Conservation (phyloP, 2,888 invertebrate species). For the Hypena proboscidalis region DNA sequence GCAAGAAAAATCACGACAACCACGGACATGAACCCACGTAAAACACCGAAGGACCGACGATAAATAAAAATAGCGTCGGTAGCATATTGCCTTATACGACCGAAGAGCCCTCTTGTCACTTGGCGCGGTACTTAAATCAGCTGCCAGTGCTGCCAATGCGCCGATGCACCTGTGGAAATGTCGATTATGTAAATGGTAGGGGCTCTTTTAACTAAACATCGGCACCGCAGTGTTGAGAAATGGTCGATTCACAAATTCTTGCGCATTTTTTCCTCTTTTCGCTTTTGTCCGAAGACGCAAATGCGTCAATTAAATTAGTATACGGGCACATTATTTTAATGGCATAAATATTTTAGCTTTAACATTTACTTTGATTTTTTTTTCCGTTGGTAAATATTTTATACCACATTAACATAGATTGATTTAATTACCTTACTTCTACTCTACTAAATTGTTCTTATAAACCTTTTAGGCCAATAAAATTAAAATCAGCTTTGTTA, state of each 20-base stretch:
- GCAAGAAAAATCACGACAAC: slow-evolving; percentile 33
- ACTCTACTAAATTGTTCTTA: too few species aligned
- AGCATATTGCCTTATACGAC: slow-evolving; percentile 77
- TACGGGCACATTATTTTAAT: slow-evolving; percentile 1
- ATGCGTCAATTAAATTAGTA: slow-evolving; percentile 31
- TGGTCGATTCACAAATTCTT: slow-evolving; percentile 54
- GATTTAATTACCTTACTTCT: too few species aligned
- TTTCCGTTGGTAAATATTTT: too few species aligned
- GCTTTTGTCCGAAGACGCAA: slow-evolving; percentile 2
- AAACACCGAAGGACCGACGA: slow-evolving; percentile 51
- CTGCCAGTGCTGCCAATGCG: slow-evolving; percentile 73
- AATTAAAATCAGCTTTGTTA: too few species aligned
- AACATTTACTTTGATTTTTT: too few species aligned
- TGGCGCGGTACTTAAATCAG: slow-evolving; percentile 75
- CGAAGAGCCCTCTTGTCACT: slow-evolving; percentile 70
- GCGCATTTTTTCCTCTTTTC: slow-evolving; percentile 33
- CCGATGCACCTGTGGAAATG: slow-evolving; percentile 79
- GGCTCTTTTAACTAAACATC: slow-evolving; percentile 72
- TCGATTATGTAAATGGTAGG: slow-evolving; percentile 81
- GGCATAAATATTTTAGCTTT: not conserved
- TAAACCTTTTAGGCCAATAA: too few species aligned
- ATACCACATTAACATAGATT: too few species aligned
- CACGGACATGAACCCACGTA: slow-evolving; percentile 38
- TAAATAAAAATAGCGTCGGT: slow-evolving; percentile 71
- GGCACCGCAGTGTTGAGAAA: slow-evolving; percentile 63